These are phyloP conservation scores for Gari tellinella DNA, from an alignment of 2,888 invertebrate genomes.

Conservation along the genomic window DNA sequence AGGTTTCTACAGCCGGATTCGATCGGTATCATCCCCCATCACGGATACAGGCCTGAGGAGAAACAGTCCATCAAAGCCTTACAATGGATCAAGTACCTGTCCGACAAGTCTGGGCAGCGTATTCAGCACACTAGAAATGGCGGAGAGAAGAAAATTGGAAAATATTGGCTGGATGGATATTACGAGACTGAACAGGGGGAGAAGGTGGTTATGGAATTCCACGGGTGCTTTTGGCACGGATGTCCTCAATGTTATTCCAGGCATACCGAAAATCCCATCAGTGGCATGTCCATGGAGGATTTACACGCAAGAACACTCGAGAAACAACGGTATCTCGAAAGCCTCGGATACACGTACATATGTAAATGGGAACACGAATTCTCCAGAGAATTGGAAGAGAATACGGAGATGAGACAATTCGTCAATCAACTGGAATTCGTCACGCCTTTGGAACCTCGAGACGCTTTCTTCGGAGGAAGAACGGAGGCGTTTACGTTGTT, in stretches of 20 bases:
- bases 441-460: conserved; percentile 11
- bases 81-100: too few species aligned
- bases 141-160: conserved; percentile 1
- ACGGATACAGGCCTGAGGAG: too few species aligned
- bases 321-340: conserved; percentile 4
- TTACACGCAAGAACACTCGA: conserved; percentile 14
- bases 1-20: too few species aligned
- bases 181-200: conserved; percentile 16
- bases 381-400: neutral
- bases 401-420: neutral
- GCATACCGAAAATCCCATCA: conserved; percentile 25
- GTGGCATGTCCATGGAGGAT: conserved; percentile 15
- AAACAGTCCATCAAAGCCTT: too few species aligned
- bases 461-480: conserved; percentile 14
- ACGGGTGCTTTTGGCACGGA: conserved; percentile 34
- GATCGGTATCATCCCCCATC: too few species aligned
- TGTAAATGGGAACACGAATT: neutral
- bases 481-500: conserved; percentile 33
- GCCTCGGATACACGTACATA: neutral
- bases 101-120: too few species aligned
- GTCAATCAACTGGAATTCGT: conserved; percentile 3
- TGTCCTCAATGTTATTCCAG: conserved; percentile 1
- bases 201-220: conserved; percentile 27
- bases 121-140: too few species aligned
- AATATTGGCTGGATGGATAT: conserved; percentile 25